Base-by-base conservation (phyloP, 2,888 invertebrate species). In the Eugnorisma glareosa region DNA sequence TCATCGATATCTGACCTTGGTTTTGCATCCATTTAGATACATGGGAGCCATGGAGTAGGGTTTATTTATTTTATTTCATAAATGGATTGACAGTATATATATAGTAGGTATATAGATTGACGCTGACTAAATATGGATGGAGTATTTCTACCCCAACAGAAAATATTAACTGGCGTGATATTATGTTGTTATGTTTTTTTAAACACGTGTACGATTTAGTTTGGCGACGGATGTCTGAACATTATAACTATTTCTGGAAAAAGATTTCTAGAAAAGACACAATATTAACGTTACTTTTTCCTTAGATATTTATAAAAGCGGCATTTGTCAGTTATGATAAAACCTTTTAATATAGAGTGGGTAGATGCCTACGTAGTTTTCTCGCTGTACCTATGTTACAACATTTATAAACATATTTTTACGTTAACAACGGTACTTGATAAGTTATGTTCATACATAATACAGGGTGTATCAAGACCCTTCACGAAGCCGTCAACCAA, bases 181-280 rank as follows among this genome's bases (percentile, higher is more conserved):
- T 24, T 37, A 24, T n/a, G 18, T 37, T n/a, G 18, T 37, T n/a
- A 43, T 5, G 5, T 43, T 35, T 64, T 45, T 72, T 13, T 35
- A 5, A 5, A n/a, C 77, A 37, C 40, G 31, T 40, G 6, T 67
- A 31, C 5, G n/a, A n/a, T 54, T 57, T 37, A 51, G 18, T 15
- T 79, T 31, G 28, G 31, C 45, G 40, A 68, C 45, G 78, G 57
- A 59, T 43, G n/a, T 79, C 28, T 28, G 35, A 35, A 40, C 13
- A 21, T n/a, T 40, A 43, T 31, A 77, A n/a, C 24, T 28, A 67
- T 43, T 54, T 59, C 3, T 51, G 45, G 11, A 31, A 77, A 77
- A 21, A 45, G 11, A 67, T 68, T 21, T 59, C 5, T 77, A 48
- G 40, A 48, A 40, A 18, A 37, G 21, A 11, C 15, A 40, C 7